Evolutionary conservation across 2,113 vertebrate genomes (phyloP).

Genomic region (Poeciliopsis prolifica): DNA sequence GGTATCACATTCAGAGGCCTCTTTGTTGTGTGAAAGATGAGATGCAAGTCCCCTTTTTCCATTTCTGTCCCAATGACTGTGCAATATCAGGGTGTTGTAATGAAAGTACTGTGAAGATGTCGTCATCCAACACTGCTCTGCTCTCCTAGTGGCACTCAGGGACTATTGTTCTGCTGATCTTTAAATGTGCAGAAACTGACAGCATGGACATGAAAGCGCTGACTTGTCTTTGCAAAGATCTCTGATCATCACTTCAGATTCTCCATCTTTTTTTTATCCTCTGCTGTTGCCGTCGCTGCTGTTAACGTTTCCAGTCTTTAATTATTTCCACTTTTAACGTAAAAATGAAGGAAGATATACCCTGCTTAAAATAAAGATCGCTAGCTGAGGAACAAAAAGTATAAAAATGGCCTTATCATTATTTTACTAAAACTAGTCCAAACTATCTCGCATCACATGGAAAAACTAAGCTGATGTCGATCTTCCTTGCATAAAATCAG

Average conservation of each 20-base stretch:
- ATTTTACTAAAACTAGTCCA: neutral
- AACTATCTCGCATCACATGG: neutral
- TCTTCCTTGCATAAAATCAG: neutral
- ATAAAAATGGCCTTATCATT: no score
- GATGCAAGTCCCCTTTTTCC: conserved; percentile 46
- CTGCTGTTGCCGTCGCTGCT: neutral
- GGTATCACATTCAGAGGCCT: conserved; percentile 59
- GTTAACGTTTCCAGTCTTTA: no score
- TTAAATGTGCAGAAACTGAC: conserved; percentile 16
- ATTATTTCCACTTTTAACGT: neutral
- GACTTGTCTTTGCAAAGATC: conserved; percentile 44
- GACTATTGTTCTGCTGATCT: conserved; percentile 51
- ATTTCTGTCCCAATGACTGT: conserved; percentile 60
- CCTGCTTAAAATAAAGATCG: neutral
- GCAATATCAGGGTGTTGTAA: conserved; percentile 54
- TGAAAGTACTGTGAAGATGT: conserved; percentile 43
- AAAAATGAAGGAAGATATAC: neutral
- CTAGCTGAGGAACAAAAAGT: no score
- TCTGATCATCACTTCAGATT: neutral
- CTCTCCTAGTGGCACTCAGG: conserved; percentile 42
- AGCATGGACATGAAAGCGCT: conserved; percentile 22
- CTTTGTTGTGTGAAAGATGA: conserved; percentile 63
- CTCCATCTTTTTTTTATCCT: neutral
- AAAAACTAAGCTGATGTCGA: neutral
- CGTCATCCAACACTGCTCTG: conserved; percentile 65